A percentile compares a stretch with the other conserved stretches of the same genome.
Conservation (phyloP, 2,888 invertebrate genomes). For the Hypselothyrea guttata region DNA sequence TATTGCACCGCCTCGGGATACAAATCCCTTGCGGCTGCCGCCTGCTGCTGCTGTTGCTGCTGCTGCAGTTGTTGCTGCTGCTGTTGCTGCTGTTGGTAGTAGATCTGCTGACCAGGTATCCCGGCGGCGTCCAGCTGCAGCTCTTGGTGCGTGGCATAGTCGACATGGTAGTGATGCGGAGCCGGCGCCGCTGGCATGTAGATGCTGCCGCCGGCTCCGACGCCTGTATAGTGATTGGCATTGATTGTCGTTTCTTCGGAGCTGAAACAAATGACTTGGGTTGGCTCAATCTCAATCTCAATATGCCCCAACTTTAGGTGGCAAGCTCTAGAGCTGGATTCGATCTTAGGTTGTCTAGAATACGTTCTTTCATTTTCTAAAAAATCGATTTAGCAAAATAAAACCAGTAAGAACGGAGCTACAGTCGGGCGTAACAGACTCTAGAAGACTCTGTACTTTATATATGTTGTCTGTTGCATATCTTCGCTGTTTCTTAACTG, state of each 20-base stretch:
- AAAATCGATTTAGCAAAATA: too few relatives aligned
- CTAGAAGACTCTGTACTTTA: too few relatives aligned
- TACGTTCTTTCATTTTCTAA: too few relatives aligned
- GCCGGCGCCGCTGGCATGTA: constrained; percentile 63
- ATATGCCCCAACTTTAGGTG: too few relatives aligned
- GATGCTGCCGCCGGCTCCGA: constrained; percentile 62
- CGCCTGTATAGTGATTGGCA: constrained; percentile 62
- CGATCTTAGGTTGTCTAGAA: too few relatives aligned
- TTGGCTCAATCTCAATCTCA: constrained; percentile 74
- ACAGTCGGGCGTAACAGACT: too few relatives aligned
- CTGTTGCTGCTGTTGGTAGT: constrained; percentile 48
- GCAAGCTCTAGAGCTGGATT: too few relatives aligned
- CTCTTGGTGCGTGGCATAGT: constrained; percentile 61
- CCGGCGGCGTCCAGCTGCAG: constrained; percentile 61
- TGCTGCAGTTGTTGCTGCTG: constrained; percentile 61
- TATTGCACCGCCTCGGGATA: constrained; percentile 79
- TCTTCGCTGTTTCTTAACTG: too few relatives aligned
- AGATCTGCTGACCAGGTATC: constrained; percentile 59
- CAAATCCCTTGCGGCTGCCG: constrained; percentile 58
- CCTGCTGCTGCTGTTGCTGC: constrained; percentile 34
- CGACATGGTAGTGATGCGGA: constrained; percentile 65
- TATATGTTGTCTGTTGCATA: too few relatives aligned
- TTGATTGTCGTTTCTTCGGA: constrained; percentile 82
- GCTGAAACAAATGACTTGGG: constrained; percentile 80
- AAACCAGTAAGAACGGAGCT: too few relatives aligned